Conservation (phyloP, 2,113 vertebrate genomes). For the Pholis gunnellus region DNA sequence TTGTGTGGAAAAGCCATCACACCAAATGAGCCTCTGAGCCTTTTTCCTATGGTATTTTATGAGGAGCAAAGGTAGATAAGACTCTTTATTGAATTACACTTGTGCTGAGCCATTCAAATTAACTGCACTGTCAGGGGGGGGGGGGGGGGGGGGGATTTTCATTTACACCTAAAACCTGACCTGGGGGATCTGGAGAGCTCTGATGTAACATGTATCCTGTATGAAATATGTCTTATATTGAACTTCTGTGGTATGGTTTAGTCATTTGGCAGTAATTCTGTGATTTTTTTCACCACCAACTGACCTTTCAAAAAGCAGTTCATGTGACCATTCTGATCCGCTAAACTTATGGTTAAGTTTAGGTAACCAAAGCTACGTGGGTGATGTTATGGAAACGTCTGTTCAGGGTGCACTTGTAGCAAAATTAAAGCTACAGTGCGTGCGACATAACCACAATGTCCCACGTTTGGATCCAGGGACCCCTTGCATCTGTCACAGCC, state of each 20-base stretch:
- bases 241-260: constrained; percentile 8
- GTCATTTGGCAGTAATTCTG: constrained; percentile 21
- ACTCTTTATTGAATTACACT: neutral
- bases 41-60: neutral
- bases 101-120: neutral
- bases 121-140: neutral
- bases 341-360: neutral
- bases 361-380: neutral
- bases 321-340: neutral
- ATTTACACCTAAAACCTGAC: constrained; percentile 21
- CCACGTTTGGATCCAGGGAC: neutral
- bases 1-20: constrained; percentile 23
- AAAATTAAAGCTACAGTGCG: neutral
- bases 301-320: neutral
- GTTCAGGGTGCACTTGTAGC: neutral
- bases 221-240: constrained; percentile 12
- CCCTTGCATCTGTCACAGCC: neutral
- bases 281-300: neutral
- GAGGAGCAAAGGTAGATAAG: neutral
- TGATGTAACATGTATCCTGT: constrained; percentile 31
- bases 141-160: constrained; percentile 7
- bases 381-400: neutral
- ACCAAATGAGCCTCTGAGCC: neutral
- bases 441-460: neutral
- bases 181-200: neutral